phyloP scores from a whole-genome alignment of 2,797 vertebrate genomes.

The Pipistrellus nathusii region DNA sequence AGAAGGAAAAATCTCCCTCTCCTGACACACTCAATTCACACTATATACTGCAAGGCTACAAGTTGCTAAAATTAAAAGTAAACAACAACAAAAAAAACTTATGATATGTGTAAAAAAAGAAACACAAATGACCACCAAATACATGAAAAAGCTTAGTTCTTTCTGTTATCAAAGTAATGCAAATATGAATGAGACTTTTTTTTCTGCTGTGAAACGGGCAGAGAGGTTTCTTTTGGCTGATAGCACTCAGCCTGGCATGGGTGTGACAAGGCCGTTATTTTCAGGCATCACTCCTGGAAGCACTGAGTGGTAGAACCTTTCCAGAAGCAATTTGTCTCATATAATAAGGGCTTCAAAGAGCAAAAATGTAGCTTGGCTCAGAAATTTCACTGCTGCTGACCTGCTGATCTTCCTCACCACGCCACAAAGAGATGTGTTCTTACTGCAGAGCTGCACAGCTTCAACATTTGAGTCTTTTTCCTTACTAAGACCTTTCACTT shows the following conservation, averaged over 20 bases:
- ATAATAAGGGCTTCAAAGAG: neutral
- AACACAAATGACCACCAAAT: neutral
- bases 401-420: neutral
- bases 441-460: neutral
- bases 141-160: neutral
- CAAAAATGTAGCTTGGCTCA: neutral
- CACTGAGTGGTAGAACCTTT: neutral
- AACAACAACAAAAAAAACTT: neutral
- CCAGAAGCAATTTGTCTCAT: neutral
- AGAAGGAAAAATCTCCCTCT: neutral
- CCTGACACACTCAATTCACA: neutral
- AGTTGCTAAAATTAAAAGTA: neutral
- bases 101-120: neutral
- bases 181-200: constrained; percentile 20
- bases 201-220: neutral
- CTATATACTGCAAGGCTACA: neutral
- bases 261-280: neutral
- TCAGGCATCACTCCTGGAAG: neutral
- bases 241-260: too few species aligned
- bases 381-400: neutral
- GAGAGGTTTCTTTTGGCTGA: neutral
- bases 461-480: neutral
- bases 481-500: neutral
- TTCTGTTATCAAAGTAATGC: neutral
- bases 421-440: too few species aligned